phyloP scores from a whole-genome alignment of 2,888 invertebrate genomes.

The Lottia scabra region DNA sequence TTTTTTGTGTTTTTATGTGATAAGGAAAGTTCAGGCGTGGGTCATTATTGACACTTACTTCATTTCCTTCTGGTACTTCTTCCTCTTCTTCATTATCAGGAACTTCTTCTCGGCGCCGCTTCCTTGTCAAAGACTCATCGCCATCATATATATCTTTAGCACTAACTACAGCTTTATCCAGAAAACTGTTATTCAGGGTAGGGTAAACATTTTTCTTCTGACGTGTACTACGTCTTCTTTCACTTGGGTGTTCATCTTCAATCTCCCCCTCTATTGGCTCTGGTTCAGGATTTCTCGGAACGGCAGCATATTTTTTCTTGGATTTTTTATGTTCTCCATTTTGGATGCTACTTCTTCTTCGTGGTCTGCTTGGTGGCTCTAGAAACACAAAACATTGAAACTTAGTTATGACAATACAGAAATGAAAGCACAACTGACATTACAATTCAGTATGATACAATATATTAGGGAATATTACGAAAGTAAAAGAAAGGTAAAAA shows the following conservation, averaged over 20 bases:
- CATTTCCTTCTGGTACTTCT: background rate
- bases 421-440: background rate
- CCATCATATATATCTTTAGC: slow-evolving; percentile 24
- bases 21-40: no score
- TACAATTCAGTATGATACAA: no score
- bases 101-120: background rate
- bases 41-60: background rate
- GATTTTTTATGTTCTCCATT: slow-evolving; percentile 3
- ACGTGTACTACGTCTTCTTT: slow-evolving; percentile 52
- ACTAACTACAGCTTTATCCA: slow-evolving; percentile 33
- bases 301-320: background rate
- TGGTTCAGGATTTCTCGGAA: background rate
- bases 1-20: no score
- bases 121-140: background rate
- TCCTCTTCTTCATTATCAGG: background rate
- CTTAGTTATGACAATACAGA: background rate
- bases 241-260: slow-evolving; percentile 31
- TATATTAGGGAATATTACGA: no score
- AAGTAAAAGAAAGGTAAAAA: no score
- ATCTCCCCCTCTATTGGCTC: slow-evolving; percentile 21
- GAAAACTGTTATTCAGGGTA: slow-evolving; percentile 53
- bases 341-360: background rate
- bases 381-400: background rate
- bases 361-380: slow-evolving; percentile 4
- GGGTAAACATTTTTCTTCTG: slow-evolving; percentile 50